Evolutionary conservation across 2,797 vertebrate species (phyloP), one percentile per base, ranked within the genome.

Genomic region (Channallabes apus): DNA sequence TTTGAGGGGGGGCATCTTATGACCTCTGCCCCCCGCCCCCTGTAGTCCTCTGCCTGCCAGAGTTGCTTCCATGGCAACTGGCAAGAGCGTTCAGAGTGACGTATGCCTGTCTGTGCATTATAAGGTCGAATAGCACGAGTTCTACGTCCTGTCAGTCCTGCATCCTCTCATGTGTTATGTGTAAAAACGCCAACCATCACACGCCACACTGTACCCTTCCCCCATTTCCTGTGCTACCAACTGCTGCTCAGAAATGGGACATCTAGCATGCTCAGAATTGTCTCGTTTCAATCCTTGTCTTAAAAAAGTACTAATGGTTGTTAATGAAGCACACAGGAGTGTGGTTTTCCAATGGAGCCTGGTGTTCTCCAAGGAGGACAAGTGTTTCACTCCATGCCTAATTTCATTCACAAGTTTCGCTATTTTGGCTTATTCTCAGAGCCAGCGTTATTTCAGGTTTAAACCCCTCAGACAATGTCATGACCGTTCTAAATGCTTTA

Each of bases 51-150:
- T 62, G 82, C 82, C 84, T 27, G 80, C 88, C 83, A 83, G 72
- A 75, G 32, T 32, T 5, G 81, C 87, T 88, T 54, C 91, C 89
- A 88, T 89, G 85, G 87, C 68, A 88, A 90, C 89, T 18, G 54
- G 72, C 64, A 75, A 80, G 61, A 69, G 54, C 61, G 59, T 67
- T 54, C 18, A 77, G 67, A 35, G 64, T 72, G 85, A 68, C 83
- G 82, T 81, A 82, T 77, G 82, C 64, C 58, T 73, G 68, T 82
- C 75, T 71, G 68, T 84, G 80, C 82, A 86, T 86, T 69, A 84
- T 80, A 12, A 71, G n/a, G 41, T 62, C 2, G 61, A 86, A 76
- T 29, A 32, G 38, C 38, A 65, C 18, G 65, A 80, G 46, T 64
- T 27, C 8, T 64, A 56, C 20, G 32, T 62, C 46, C 24, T 32